Base-by-base conservation (phyloP, 2,888 invertebrate species). In the Pherbina coryleti region DNA sequence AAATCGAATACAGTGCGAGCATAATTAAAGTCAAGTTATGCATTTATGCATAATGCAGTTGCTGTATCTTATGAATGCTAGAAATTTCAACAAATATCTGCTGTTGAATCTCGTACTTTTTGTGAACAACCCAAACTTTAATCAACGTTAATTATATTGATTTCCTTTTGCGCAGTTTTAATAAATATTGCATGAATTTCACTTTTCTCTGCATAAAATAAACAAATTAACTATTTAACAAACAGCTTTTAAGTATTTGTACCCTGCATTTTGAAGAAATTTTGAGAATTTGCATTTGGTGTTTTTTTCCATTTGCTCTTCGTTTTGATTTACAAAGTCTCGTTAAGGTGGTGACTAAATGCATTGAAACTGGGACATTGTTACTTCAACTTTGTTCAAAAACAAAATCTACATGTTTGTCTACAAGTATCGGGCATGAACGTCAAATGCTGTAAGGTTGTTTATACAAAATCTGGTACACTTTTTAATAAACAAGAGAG, bases 111-210 rank as follows among this genome's bases (percentile, higher is more conserved):
- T 37, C 8, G 14, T 11, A 14, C 7, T 3, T 44, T 44, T 11
- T 14, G 44, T 8, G 11, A 11, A 1, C 44, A 44, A 11, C 11
- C 2, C 11, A 37, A 4, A 37, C 31, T 31, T 31, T 31, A 44
- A 44, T 44, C 11, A 44, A 11, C 14, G 44, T 44, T 44, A 11
- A 44, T 11, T 44, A 44, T 44, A 2, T 44, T 44, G 14, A 11
- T 44, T 11, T 44, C 14, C 44, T 44, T 14, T 7, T 44, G 44
- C 44, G 22, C 14, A 19, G 31, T 9, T 31, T 37, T 14, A 19
- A 53, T 55, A 51, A 74, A 78, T 74, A 51, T 69, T 74, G 31
- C 51, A 37, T 74, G 69, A 62, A 69, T 74, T 69, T 60, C 62
- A 67, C 73, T 74, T 73, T 74, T 49, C 34, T 37, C 66, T 64